Conservation (phyloP, 2,113 vertebrate genomes). For the Phalacrocorax aristotelis region DNA sequence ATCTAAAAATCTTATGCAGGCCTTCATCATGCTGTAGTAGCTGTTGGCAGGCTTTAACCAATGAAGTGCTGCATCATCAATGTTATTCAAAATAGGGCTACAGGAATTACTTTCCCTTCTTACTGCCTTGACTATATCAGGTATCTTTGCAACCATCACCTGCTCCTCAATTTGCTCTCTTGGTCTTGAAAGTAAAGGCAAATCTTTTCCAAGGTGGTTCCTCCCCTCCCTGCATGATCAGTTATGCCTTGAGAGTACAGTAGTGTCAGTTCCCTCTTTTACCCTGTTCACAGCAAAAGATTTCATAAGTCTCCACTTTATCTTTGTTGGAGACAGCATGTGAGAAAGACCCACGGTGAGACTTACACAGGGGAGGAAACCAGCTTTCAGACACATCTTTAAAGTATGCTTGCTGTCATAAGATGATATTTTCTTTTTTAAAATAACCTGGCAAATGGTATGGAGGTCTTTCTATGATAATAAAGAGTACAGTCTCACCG, state of each 20-base stretch:
- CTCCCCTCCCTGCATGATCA: neutral
- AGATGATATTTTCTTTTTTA: neutral
- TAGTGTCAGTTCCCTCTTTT: neutral
- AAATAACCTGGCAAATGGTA: neutral
- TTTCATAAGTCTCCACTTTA: neutral
- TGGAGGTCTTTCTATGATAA: neutral
- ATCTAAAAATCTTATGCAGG: neutral
- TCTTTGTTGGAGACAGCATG: neutral
- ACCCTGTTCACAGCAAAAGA: neutral
- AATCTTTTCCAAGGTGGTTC: neutral
- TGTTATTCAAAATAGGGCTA: neutral
- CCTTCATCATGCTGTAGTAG: neutral
- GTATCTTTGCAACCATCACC: neutral
- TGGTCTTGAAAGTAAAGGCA: neutral
- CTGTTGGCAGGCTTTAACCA: neutral
- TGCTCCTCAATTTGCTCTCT: neutral
- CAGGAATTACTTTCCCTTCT: neutral
- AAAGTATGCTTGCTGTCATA: neutral
- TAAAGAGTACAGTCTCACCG: neutral
- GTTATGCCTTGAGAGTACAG: neutral
- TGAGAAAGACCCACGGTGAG: neutral
- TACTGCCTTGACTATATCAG: neutral
- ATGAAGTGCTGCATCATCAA: neutral
- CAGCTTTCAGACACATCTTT: neutral
- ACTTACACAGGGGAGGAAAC: neutral